Evolutionary conservation across 2,113 vertebrate genomes (phyloP).

Genomic region (Bubo bubo): DNA sequence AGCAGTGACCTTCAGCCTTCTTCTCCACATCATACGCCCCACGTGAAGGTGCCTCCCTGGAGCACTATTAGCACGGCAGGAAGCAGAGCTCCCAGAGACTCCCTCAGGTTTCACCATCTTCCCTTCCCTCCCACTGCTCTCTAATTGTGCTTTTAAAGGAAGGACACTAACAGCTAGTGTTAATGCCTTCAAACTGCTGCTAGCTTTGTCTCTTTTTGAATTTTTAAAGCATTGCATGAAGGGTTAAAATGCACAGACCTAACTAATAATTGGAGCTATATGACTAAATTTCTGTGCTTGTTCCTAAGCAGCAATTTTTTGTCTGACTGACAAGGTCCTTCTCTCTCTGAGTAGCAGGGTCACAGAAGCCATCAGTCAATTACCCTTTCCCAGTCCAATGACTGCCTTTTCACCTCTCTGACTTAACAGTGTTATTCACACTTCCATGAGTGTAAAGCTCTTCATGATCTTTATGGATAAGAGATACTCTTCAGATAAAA

Average conservation of each 20-base stretch:
- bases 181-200: not conserved
- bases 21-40: not conserved
- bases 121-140: not conserved
- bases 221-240: not conserved
- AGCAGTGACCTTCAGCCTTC: not conserved
- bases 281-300: not conserved
- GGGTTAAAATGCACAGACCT: constrained; percentile 26
- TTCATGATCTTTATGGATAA: constrained; percentile 29
- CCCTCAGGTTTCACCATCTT: not conserved
- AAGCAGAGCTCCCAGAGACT: not conserved
- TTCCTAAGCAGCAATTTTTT: constrained; percentile 16
- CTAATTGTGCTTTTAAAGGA: not conserved
- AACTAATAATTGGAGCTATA: not conserved
- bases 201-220: not conserved
- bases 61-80: not conserved
- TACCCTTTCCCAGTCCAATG: constrained; percentile 49
- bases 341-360: constrained; percentile 18
- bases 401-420: constrained; percentile 44
- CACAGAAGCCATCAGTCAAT: constrained; percentile 57
- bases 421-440: constrained; percentile 51
- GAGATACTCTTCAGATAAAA: constrained; percentile 37
- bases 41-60: not conserved
- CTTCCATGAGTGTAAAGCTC: constrained; percentile 28
- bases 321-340: constrained; percentile 53
- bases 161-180: not conserved